Percentiles rank a stretch among this genome's conserved stretches.
These are phyloP conservation scores for Himalopsyche japonica DNA, from an alignment of 2,888 invertebrate genomes.

Conservation along the genomic window DNA sequence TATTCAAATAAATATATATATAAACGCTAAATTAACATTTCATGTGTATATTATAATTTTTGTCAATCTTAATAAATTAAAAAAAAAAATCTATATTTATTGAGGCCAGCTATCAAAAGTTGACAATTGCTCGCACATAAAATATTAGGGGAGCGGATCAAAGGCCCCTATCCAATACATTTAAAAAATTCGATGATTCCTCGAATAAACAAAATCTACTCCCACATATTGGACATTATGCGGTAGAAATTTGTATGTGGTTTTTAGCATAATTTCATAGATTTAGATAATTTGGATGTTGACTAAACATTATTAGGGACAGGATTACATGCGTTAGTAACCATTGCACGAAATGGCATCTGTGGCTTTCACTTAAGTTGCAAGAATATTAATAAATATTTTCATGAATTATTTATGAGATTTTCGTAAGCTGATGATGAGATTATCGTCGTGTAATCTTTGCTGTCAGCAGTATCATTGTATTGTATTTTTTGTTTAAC, in stretches of 20 bases:
- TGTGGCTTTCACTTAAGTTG: not conserved
- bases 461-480: too few species aligned
- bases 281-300: conserved; percentile 9
- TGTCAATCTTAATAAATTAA: too few species aligned
- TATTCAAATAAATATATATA: too few species aligned
- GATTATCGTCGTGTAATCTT: too few species aligned
- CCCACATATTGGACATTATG: not conserved
- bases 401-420: not conserved
- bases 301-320: conserved; percentile 11
- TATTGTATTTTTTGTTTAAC: too few species aligned
- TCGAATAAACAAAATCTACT: not conserved
- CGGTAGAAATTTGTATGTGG: conserved; percentile 18
- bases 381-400: not conserved
- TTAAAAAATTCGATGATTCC: not conserved
- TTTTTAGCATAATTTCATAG: conserved; percentile 10
- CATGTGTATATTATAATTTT: too few species aligned
- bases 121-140: not conserved
- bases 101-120: not conserved
- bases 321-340: conserved; percentile 3
- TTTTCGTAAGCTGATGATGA: not conserved
- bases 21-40: not conserved
- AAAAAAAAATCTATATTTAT: too few species aligned
- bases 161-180: not conserved
- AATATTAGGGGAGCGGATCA: not conserved
- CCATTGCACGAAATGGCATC: not conserved